Evolutionary conservation across 2,113 vertebrate species (phyloP).

Genomic region (Xyliphius kryptos): DNA sequence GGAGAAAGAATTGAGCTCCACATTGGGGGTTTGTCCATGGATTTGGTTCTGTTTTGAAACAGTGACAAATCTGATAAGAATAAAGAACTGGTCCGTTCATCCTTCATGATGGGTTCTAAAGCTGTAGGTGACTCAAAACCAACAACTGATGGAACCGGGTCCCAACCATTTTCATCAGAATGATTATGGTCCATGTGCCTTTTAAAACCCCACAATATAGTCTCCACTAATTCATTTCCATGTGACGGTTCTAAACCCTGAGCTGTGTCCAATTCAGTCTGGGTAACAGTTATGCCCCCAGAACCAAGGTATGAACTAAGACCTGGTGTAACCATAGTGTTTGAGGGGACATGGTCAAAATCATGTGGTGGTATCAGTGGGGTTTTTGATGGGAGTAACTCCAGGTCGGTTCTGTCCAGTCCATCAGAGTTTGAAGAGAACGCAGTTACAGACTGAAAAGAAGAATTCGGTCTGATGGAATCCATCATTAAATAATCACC

Average conservation of each 20-base stretch:
- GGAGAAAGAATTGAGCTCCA: conserved; percentile 27
- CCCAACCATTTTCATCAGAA: conserved; percentile 3
- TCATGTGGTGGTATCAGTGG: conserved; percentile 18
- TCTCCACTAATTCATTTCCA: conserved; percentile 32
- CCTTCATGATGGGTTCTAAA: conserved; percentile 6
- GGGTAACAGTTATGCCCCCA: background rate
- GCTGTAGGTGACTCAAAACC: conserved; percentile 10
- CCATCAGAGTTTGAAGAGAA: conserved; percentile 25
- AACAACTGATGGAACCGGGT: conserved; percentile 13
- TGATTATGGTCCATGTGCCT: conserved; percentile 22
- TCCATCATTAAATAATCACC: conserved; percentile 27
- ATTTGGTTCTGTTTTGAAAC: conserved; percentile 21
- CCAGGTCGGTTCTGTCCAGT: conserved; percentile 21
- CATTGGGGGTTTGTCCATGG: background rate
- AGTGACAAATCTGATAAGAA: conserved; percentile 27
- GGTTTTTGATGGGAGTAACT: conserved; percentile 29
- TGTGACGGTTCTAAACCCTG: conserved; percentile 17
- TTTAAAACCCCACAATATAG: conserved; percentile 24
- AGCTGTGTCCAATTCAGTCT: conserved; percentile 27
- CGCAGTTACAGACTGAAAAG: conserved; percentile 11
- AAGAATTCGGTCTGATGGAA: conserved; percentile 18
- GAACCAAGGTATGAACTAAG: conserved; percentile 10
- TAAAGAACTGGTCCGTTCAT: conserved; percentile 20
- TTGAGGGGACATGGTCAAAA: background rate
- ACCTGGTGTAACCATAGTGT: conserved; percentile 4